Conservation (phyloP, 2,797 vertebrate genomes). For the Peromyscus eremicus region DNA sequence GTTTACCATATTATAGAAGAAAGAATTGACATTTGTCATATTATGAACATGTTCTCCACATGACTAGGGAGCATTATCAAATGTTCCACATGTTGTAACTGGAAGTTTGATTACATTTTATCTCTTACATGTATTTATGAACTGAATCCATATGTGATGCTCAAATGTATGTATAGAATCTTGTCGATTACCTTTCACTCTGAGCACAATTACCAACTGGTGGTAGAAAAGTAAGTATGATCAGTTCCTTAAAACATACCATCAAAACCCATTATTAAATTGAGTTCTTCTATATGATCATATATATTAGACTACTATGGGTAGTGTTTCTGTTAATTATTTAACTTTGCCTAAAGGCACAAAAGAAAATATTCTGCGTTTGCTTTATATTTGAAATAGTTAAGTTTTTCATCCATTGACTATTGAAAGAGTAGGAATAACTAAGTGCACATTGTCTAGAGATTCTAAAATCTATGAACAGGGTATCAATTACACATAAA, state of each 20-base stretch:
- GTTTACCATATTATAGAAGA: background rate
- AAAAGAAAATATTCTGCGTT: background rate
- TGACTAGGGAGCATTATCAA: background rate
- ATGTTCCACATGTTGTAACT: background rate
- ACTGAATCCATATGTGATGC: background rate
- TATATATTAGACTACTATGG: background rate
- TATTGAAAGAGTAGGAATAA: background rate
- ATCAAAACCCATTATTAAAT: background rate
- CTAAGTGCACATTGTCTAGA: background rate
- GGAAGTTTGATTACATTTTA: background rate
- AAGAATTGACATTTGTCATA: background rate
- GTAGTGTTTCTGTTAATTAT: too few relatives aligned
- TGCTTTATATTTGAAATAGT: background rate
- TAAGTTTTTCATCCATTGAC: background rate
- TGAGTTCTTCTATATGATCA: background rate
- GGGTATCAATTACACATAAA: background rate
- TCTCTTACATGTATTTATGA: background rate
- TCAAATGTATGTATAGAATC: background rate
- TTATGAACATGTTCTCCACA: background rate
- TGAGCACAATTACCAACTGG: background rate
- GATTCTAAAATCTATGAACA: background rate
- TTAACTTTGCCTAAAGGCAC: background rate
- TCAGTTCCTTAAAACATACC: background rate
- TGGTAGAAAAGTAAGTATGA: background rate
- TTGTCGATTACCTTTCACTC: background rate